Evolutionary conservation across 2,113 vertebrate genomes (phyloP).

Genomic region (Bettongia penicillata): DNA sequence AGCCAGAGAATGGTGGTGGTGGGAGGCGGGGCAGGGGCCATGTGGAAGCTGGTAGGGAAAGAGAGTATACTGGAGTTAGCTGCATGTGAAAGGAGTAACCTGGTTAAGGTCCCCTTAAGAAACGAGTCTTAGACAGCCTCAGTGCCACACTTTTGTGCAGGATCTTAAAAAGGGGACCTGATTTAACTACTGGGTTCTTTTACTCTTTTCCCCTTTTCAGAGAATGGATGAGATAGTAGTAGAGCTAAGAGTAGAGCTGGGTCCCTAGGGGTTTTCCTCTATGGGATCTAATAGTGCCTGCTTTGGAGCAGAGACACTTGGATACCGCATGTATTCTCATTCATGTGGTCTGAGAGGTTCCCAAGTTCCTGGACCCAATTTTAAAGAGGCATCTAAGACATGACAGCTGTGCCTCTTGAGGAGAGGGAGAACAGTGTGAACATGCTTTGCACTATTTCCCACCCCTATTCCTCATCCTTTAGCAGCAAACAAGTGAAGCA

Average conservation of each 20-base stretch:
- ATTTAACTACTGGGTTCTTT: background rate
- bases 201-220: background rate
- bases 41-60: background rate
- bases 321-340: background rate
- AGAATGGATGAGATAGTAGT: background rate
- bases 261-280: background rate
- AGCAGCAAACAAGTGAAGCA: background rate
- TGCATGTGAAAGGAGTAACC: background rate
- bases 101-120: background rate
- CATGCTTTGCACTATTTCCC: background rate
- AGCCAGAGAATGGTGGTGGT: too few species aligned
- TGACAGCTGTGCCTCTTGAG: background rate
- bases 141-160: background rate
- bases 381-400: background rate
- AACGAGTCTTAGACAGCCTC: background rate
- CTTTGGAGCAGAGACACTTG: background rate
- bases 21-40: background rate
- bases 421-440: background rate
- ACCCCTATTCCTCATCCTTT: background rate
- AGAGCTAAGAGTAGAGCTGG: background rate
- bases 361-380: background rate
- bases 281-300: background rate
- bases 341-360: background rate
- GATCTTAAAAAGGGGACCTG: background rate
- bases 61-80: background rate